phyloP scores from a whole-genome alignment of 2,888 invertebrate genomes.

The Dermolepida albohirtum region DNA sequence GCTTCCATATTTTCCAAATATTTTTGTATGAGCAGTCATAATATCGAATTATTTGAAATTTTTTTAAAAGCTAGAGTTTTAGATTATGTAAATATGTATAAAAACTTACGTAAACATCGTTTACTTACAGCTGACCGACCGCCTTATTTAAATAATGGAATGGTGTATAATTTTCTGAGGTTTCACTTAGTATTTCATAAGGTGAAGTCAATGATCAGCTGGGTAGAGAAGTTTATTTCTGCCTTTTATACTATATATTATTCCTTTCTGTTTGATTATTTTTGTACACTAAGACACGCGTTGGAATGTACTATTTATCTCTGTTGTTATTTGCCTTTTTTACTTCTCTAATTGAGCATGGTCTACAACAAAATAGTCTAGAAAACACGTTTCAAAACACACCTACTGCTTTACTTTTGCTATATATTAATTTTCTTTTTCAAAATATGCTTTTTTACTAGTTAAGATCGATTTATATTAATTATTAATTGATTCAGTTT shows the following conservation, averaged over 20 bases:
- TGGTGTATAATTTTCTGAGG: constrained; percentile 6
- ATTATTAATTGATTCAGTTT: no score
- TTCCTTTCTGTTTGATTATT: constrained; percentile 12
- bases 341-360: constrained; percentile 26
- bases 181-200: not conserved
- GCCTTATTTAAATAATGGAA: not conserved
- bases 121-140: no score
- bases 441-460: not conserved
- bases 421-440: constrained; percentile 33
- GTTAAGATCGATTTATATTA: not conserved
- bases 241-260: constrained; percentile 15
- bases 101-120: no score
- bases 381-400: constrained; percentile 25
- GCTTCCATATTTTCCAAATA: no score
- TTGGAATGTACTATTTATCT: constrained; percentile 21
- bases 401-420: constrained; percentile 37
- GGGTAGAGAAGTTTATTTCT: constrained; percentile 23
- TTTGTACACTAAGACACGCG: constrained; percentile 15
- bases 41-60: no score
- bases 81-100: no score
- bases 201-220: not conserved
- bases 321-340: constrained; percentile 17
- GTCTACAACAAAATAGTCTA: constrained; percentile 28
- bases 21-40: no score
- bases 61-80: no score